Conservation (phyloP, 2,888 invertebrate species). For the Limnephilus auricula region DNA sequence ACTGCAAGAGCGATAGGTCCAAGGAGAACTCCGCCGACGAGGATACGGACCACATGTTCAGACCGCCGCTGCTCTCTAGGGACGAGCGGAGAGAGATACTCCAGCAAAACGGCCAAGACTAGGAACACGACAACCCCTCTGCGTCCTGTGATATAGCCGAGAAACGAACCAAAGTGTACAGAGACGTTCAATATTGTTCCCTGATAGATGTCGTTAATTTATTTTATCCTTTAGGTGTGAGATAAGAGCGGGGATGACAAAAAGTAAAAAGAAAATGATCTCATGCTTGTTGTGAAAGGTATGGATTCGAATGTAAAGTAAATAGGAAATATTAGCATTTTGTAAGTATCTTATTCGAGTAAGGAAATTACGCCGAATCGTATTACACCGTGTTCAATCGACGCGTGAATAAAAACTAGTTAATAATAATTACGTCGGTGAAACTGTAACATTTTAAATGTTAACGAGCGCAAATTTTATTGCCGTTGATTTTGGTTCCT, state of each 20-base stretch:
- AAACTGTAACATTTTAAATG: slow-evolving; percentile 52
- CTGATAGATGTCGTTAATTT: slow-evolving; percentile 61
- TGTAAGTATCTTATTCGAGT: slow-evolving; percentile 62
- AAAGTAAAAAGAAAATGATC: slow-evolving; percentile 56
- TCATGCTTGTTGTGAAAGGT: slow-evolving; percentile 63
- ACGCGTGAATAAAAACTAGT: background rate
- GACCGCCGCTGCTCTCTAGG: slow-evolving; percentile 79
- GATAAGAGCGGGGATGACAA: slow-evolving; percentile 10
- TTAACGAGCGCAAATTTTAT: slow-evolving; percentile 43
- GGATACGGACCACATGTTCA: slow-evolving; percentile 75
- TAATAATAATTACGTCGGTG: background rate
- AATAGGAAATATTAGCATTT: slow-evolving; percentile 63
- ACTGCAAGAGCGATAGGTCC: slow-evolving; percentile 81
- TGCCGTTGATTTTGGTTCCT: slow-evolving; percentile 52
- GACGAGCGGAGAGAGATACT: slow-evolving; percentile 81
- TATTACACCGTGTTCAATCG: slow-evolving; percentile 17
- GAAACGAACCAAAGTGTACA: slow-evolving; percentile 65
- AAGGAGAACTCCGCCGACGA: slow-evolving; percentile 81
- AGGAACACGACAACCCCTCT: slow-evolving; percentile 70
- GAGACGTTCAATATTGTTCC: slow-evolving; percentile 50
- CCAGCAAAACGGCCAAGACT: slow-evolving; percentile 90
- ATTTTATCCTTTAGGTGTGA: slow-evolving; percentile 39
- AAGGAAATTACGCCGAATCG: slow-evolving; percentile 56
- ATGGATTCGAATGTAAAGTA: slow-evolving; percentile 56
- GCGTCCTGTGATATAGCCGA: slow-evolving; percentile 61